These are phyloP conservation scores for Syngnathus typhle DNA, from an alignment of 2,113 vertebrate species.

Conservation along the genomic window DNA sequence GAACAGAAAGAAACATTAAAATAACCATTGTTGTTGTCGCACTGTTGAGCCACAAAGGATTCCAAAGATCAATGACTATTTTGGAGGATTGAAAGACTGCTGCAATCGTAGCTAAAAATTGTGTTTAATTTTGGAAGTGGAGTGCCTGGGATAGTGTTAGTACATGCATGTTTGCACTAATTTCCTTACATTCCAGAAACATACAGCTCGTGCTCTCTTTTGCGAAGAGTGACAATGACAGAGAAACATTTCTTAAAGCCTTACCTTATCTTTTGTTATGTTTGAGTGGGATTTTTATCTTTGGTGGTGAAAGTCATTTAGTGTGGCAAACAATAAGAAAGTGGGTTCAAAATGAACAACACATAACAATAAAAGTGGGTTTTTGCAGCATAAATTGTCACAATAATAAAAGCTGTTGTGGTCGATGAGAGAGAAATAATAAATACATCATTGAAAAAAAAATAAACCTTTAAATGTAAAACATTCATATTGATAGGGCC, in stretches of 20 bases:
- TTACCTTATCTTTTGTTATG: background rate
- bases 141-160: background rate
- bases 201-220: conserved; percentile 15
- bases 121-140: conserved; percentile 2
- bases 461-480: conserved; percentile 36
- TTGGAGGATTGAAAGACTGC: background rate
- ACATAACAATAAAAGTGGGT: conserved; percentile 12
- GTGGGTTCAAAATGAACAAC: conserved; percentile 13
- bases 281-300: conserved; percentile 7
- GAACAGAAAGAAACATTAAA: background rate
- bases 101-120: background rate
- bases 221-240: background rate
- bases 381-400: conserved; percentile 42
- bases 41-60: background rate
- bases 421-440: conserved; percentile 11
- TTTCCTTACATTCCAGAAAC: conserved; percentile 32
- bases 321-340: conserved; percentile 9
- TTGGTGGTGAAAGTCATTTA: conserved; percentile 6
- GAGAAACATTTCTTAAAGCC: background rate
- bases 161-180: conserved; percentile 1
- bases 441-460: conserved; percentile 36
- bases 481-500: conserved; percentile 54
- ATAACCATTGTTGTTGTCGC: background rate
- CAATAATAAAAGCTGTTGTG: conserved; percentile 9
- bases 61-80: background rate